These are phyloP conservation scores for Atrichornis clamosus DNA, from an alignment of 2,113 vertebrate species.

Conservation along the genomic window DNA sequence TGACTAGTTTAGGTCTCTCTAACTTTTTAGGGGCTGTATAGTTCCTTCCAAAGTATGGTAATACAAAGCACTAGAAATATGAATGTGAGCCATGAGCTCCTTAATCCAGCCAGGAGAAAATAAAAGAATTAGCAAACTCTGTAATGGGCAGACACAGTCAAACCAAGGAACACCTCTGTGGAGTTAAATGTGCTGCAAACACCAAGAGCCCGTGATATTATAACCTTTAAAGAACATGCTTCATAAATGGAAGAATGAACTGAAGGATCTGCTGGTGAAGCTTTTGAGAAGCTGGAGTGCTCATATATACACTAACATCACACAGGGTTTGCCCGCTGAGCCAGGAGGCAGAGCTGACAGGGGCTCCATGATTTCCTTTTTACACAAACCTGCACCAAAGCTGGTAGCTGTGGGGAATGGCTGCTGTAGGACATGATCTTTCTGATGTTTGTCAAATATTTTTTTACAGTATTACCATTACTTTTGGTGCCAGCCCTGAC, in stretches of 20 bases:
- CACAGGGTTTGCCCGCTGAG: neutral
- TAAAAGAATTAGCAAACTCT: neutral
- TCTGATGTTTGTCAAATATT: neutral
- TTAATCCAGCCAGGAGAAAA: neutral
- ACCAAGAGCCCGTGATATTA: neutral
- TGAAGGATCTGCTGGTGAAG: neutral
- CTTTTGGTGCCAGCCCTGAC: neutral
- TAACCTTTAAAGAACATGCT: neutral
- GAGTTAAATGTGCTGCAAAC: neutral
- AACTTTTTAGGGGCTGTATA: neutral
- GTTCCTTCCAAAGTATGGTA: neutral
- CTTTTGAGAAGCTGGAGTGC: neutral
- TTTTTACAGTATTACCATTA: neutral
- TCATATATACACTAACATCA: neutral
- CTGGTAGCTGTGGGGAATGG: neutral
- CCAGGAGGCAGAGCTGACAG: neutral
- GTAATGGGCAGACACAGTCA: neutral
- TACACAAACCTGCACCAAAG: neutral
- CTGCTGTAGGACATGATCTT: neutral
- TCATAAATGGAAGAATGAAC: slow-evolving; percentile 5
- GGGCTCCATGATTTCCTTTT: neutral
- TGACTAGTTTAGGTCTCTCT: neutral
- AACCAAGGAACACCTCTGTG: neutral
- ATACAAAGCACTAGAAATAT: neutral
- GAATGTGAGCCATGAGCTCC: neutral